phyloP scores from a whole-genome alignment of 2,113 vertebrate genomes.

The Catharus bicknelli region DNA sequence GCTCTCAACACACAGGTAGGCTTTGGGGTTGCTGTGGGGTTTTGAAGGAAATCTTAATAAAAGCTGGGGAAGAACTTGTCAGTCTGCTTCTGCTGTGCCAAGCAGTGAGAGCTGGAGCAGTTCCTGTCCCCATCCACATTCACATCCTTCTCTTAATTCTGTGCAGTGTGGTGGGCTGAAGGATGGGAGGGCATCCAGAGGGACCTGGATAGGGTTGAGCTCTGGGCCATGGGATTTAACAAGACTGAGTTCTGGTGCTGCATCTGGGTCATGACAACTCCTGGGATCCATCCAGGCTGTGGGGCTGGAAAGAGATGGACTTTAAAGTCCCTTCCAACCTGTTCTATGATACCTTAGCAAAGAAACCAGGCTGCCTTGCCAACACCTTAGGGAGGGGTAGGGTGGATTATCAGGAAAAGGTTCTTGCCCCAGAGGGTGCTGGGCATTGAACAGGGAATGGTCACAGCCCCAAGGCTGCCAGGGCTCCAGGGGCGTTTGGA shows the following conservation, averaged over 20 bases:
- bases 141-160: background rate
- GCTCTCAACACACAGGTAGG: background rate
- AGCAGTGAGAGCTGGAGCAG: background rate
- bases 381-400: background rate
- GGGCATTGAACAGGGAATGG: background rate
- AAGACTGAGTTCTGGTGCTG: background rate
- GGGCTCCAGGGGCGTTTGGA: background rate
- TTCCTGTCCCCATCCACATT: background rate
- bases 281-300: accelerated
- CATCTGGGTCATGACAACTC: too few relatives aligned
- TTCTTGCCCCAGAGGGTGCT: background rate
- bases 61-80: background rate
- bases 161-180: background rate
- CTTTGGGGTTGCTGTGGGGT: background rate
- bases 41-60: background rate
- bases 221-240: background rate
- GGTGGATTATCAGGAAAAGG: background rate
- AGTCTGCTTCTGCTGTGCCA: background rate
- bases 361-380: background rate
- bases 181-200: background rate
- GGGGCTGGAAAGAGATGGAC: background rate
- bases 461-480: background rate
- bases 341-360: background rate
- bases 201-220: background rate
- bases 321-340: background rate